phyloP scores from a whole-genome alignment of 2,797 vertebrate species.

The Petrocephalus schoutedeni region DNA sequence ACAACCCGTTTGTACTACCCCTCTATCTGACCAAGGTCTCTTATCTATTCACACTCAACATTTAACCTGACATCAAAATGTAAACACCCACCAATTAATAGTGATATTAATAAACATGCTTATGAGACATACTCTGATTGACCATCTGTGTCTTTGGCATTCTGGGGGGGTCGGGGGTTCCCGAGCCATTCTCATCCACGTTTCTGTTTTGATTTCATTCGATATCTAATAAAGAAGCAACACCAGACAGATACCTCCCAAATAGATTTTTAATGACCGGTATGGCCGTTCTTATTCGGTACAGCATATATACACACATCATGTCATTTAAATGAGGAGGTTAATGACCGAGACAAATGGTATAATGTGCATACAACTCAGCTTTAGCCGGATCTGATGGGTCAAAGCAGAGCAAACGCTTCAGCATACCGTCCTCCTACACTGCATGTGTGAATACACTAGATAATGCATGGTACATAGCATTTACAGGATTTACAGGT shows the following conservation, averaged over 20 bases:
- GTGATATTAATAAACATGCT: conserved; percentile 1
- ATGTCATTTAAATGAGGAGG: conserved; percentile 38
- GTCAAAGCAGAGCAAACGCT: neutral
- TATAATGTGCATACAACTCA: conserved; percentile 36
- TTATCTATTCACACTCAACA: neutral
- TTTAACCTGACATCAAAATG: neutral
- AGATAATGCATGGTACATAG: conserved; percentile 11
- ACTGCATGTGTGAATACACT: neutral
- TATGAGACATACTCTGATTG: neutral
- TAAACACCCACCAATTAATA: neutral
- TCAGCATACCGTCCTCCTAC: neutral
- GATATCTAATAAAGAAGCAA: neutral
- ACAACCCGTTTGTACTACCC: neutral
- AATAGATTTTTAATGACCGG: neutral
- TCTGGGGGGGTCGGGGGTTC: neutral
- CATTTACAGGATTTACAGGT: neutral
- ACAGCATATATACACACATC: conserved; percentile 54
- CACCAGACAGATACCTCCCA: neutral
- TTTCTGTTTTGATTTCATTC: neutral
- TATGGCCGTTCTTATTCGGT: conserved; percentile 32
- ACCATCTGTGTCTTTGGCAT: neutral
- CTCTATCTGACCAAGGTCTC: neutral
- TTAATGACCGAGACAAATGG: conserved; percentile 37
- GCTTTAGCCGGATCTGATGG: neutral
- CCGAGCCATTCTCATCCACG: neutral